Conservation (phyloP, 2,113 vertebrate species). For the Oncorhynchus mykiss region DNA sequence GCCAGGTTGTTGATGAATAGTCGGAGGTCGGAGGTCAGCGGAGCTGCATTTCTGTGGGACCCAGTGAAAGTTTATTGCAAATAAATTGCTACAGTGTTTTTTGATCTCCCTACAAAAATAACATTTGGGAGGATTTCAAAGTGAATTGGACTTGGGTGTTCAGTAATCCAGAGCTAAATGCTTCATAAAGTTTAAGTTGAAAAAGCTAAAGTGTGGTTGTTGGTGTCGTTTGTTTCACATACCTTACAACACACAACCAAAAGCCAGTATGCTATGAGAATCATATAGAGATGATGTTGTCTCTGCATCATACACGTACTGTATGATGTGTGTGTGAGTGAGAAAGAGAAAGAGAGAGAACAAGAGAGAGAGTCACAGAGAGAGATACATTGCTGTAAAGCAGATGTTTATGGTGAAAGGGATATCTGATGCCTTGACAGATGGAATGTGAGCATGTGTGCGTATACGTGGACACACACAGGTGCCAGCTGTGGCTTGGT, state of each 20-base stretch:
- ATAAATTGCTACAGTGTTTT: not conserved
- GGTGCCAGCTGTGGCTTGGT: constrained; percentile 28
- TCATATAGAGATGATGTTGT: not conserved
- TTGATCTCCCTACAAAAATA: not conserved
- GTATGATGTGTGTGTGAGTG: not conserved
- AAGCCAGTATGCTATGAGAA: not conserved
- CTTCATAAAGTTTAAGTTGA: not conserved
- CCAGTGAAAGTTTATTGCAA: constrained; percentile 8
- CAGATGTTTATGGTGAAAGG: not conserved
- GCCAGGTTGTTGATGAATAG: constrained; percentile 43
- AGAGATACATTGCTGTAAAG: constrained; percentile 4
- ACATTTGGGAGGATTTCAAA: constrained; percentile 12
- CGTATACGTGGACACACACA: not conserved
- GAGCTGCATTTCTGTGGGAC: constrained; percentile 35
- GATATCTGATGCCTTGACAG: constrained; percentile 16
- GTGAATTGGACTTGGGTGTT: not conserved
- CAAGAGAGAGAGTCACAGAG: not conserved
- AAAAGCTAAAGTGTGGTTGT: not conserved
- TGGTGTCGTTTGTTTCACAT: not conserved
- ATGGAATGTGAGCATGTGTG: not conserved
- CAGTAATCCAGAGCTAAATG: not conserved
- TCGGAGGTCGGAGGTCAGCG: constrained; percentile 19
- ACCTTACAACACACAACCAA: not conserved
- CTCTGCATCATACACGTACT: too few relatives aligned
- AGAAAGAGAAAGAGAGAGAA: not conserved